Base-by-base conservation (phyloP, 2,888 invertebrate species). In the Noctua janthina region DNA sequence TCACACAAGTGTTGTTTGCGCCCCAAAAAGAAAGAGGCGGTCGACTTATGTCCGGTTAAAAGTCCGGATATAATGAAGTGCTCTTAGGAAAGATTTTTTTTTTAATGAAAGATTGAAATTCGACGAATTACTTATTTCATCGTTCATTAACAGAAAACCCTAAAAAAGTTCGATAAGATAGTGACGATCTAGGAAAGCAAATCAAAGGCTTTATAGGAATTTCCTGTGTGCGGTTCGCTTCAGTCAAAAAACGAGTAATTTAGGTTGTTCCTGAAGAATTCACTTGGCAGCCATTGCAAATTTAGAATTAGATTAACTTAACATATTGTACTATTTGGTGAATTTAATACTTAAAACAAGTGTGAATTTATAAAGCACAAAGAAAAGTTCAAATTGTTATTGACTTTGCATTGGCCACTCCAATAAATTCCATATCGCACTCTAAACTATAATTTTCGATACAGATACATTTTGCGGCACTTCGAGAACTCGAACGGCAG, bases 381-480 rank as follows among this genome's bases (percentile, higher is more conserved):
- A 64, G 17, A 62, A 17, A 29, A 62, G 2, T 64, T 35, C 35
- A 10, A 10, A 35, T 64, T 20, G 10, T 10, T 64, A 20, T 17
- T 5, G 17, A 29, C 29, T 59, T 59, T 64, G 68, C 35, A 68
- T 39, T 20, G n/a, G 49, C 20, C n/a, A 51, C 39, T n/a, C n/a
- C 4, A 2, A 69, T 43, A 20, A 43, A 29, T 29, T 62, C 10
- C 56, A 7, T 75, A 62, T 39, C 35, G n/a, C n/a, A n/a, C 15
- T 23, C n/a, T 17, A 64, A 59, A 76, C 6, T 46, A 43, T 67
- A 39, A 67, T 78, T 87, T 75, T 39, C 46, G 15, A 67, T 76
- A 39, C 84, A 87, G 87, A 83, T 83, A 64, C 75, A 51, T 43
- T 81, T 71, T 73, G 54, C 70, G 70, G 76, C 43, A 49, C 80